phyloP scores from a whole-genome alignment of 92 coral and sea anemone species.

The Nematostella vectensis region DNA sequence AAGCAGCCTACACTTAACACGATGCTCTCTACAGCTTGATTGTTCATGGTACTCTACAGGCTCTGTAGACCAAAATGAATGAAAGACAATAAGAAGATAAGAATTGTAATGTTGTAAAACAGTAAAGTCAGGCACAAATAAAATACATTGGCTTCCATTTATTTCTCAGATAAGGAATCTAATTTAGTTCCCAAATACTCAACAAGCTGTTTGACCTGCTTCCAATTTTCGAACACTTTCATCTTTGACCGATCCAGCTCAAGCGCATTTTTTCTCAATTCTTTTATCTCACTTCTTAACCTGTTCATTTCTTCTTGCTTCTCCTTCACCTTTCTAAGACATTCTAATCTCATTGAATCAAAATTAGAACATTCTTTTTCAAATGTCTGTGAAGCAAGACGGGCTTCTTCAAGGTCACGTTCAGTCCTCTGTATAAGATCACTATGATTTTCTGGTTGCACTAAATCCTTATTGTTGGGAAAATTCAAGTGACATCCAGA shows the following conservation, averaged over 20 bases:
- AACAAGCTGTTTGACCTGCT: background rate
- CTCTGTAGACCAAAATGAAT: too few relatives aligned
- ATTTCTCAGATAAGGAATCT: background rate
- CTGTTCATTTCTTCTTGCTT: constrained; percentile 4
- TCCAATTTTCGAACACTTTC: constrained; percentile 11
- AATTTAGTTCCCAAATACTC: constrained; percentile 1
- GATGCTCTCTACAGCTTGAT: too few relatives aligned
- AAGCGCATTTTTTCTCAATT: constrained; percentile 2
- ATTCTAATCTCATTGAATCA: constrained; percentile 7
- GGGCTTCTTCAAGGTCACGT: constrained; percentile 2
- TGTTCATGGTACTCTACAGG: too few relatives aligned
- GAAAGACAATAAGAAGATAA: too few relatives aligned
- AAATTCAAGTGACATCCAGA: background rate
- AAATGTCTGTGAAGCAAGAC: background rate
- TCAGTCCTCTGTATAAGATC: background rate
- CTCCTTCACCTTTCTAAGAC: constrained; percentile 1
- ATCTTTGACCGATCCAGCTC: background rate
- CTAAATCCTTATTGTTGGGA: background rate
- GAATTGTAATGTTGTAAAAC: too few relatives aligned
- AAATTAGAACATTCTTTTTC: constrained; percentile 10
- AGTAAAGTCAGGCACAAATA: too few relatives aligned
- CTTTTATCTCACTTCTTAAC: constrained; percentile 1
- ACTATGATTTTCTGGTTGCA: background rate
- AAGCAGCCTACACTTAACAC: too few relatives aligned
- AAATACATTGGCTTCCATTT: background rate